phyloP scores from a whole-genome alignment of 2,113 vertebrate genomes.

The Puffinus mauretanicus region DNA sequence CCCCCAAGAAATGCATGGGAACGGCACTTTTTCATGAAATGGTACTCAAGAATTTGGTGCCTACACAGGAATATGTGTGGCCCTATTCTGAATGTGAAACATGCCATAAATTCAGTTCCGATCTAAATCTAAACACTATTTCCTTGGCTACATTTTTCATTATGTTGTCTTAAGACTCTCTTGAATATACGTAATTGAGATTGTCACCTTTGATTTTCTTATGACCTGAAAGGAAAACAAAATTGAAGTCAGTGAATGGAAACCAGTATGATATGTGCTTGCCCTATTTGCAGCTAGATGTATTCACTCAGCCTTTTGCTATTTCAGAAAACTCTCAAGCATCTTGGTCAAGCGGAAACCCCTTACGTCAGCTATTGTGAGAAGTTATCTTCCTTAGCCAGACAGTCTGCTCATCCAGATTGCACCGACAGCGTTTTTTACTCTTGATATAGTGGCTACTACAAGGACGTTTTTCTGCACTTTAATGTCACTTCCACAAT shows the following conservation, averaged over 20 bases:
- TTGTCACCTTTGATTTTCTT: neutral
- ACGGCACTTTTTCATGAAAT: neutral
- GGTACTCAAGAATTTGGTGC: neutral
- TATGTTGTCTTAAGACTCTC: neutral
- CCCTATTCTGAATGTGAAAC: neutral
- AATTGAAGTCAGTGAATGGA: neutral
- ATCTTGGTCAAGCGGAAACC: neutral
- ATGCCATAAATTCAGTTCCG: neutral
- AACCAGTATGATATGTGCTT: neutral
- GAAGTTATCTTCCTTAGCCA: neutral
- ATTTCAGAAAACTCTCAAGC: neutral
- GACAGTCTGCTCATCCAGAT: neutral
- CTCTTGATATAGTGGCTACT: neutral
- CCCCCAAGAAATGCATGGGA: neutral
- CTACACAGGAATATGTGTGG: fast-evolving
- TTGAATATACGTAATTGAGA: neutral
- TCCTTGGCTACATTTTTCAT: neutral
- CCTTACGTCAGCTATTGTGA: neutral
- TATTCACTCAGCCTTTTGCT: neutral
- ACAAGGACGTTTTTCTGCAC: neutral
- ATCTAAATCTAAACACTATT: neutral
- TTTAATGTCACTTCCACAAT: neutral
- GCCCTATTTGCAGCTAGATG: neutral
- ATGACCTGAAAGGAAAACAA: neutral
- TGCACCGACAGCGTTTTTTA: neutral